phyloP scores from a whole-genome alignment of 2,888 invertebrate species.

The Oithona nana region DNA sequence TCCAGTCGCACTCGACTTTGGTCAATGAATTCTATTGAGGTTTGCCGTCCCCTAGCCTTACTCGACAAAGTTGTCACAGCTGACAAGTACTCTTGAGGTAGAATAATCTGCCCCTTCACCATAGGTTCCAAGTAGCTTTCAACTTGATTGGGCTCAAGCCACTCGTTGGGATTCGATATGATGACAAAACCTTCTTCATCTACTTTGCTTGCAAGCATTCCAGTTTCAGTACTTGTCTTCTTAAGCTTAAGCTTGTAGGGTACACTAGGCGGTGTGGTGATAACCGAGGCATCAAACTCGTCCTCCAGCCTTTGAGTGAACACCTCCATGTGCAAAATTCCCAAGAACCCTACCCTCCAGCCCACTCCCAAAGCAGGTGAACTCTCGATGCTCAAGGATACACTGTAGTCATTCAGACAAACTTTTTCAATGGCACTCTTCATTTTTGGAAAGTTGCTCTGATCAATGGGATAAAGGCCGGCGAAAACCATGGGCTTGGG shows the following conservation, averaged over 20 bases:
- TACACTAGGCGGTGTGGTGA: constrained; percentile 66
- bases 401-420: constrained; percentile 81
- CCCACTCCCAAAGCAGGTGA: constrained; percentile 73
- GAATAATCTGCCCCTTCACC: constrained; percentile 70
- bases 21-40: constrained; percentile 55
- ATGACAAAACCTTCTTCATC: constrained; percentile 42
- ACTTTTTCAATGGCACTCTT: constrained; percentile 71
- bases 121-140: constrained; percentile 65
- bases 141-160: constrained; percentile 46
- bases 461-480: constrained; percentile 75
- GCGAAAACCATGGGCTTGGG: constrained; percentile 67
- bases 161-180: constrained; percentile 46
- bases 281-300: constrained; percentile 53
- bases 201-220: constrained; percentile 26
- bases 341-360: constrained; percentile 70
- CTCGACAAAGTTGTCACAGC: constrained; percentile 41
- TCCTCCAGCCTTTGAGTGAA: constrained; percentile 66
- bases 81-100: constrained; percentile 39
- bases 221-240: constrained; percentile 25
- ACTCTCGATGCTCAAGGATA: constrained; percentile 36
- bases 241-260: constrained; percentile 41
- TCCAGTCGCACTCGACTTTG: constrained; percentile 58
- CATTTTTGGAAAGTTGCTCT: constrained; percentile 54
- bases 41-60: constrained; percentile 50
- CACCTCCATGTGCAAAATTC: constrained; percentile 68